These are phyloP conservation scores for Eilema caniola DNA, from an alignment of 2,888 invertebrate genomes.

Conservation along the genomic window DNA sequence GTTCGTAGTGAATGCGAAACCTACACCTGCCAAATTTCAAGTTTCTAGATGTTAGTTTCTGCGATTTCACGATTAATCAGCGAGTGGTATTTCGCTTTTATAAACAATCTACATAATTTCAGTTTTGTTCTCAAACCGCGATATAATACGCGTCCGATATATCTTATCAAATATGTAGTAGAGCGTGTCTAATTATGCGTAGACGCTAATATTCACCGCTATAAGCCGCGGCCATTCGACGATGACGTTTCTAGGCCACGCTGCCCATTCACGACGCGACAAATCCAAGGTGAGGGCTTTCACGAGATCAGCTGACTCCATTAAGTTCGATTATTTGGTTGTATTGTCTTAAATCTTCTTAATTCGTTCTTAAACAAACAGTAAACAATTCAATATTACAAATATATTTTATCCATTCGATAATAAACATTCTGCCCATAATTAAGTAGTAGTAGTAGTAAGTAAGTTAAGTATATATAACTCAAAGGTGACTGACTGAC, in stretches of 20 bases:
- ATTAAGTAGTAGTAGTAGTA: too few relatives aligned
- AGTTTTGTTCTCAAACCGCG: not conserved
- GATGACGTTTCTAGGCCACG: constrained; percentile 73
- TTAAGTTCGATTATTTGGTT: not conserved
- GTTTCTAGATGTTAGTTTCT: too few relatives aligned
- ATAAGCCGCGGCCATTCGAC: constrained; percentile 53
- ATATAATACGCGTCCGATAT: not conserved
- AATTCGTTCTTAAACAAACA: too few relatives aligned
- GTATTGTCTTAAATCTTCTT: not conserved
- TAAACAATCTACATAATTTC: not conserved
- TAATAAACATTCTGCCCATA: too few relatives aligned
- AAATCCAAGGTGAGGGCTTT: constrained; percentile 78
- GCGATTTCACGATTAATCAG: too few relatives aligned
- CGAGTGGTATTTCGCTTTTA: too few relatives aligned
- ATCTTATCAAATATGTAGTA: constrained; percentile 11
- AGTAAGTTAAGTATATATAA: too few relatives aligned
- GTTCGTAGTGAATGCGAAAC: too few relatives aligned
- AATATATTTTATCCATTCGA: too few relatives aligned
- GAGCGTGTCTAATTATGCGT: constrained; percentile 34
- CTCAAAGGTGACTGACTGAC: too few relatives aligned
- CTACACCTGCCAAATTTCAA: too few relatives aligned
- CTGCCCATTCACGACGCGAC: constrained; percentile 70
- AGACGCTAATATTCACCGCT: constrained; percentile 45
- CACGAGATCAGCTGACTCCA: constrained; percentile 66
- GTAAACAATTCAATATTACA: too few relatives aligned